Percentiles rank a stretch among this genome's conserved stretches.
These are phyloP conservation scores for Didymodactylos carnosus DNA, from an alignment of 2,888 invertebrate genomes.

Conservation along the genomic window DNA sequence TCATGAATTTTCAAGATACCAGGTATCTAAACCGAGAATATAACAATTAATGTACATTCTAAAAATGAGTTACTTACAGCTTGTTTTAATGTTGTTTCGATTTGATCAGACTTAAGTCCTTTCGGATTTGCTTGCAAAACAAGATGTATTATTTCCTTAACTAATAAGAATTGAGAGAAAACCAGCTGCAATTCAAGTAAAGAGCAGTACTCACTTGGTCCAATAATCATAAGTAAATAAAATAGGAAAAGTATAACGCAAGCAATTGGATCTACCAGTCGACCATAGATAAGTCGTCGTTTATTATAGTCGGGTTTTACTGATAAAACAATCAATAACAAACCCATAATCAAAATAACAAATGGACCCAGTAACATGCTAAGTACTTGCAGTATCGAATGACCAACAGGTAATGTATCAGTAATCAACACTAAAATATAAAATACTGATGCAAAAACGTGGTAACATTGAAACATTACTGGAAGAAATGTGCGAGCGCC, in stretches of 20 bases:
- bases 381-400: not conserved
- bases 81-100: not conserved
- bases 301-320: too few species aligned
- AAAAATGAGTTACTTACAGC: not conserved
- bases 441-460: too few species aligned
- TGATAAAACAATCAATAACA: not conserved
- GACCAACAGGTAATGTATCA: not conserved
- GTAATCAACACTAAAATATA: not conserved
- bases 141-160: not conserved
- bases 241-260: not conserved
- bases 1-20: not conserved
- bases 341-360: not conserved
- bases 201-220: not conserved
- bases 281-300: not conserved
- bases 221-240: not conserved
- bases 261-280: not conserved
- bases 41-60: not conserved
- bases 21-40: not conserved
- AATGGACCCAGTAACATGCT: not conserved
- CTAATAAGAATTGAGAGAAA: too few species aligned
- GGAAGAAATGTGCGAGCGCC: too few species aligned
- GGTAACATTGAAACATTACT: too few species aligned
- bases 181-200: too few species aligned
- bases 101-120: not conserved
- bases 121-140: not conserved